Evolutionary conservation across 2,888 invertebrate species (phyloP), one percentile per base, ranked within the genome.

Genomic region (Slavum lentiscoides): DNA sequence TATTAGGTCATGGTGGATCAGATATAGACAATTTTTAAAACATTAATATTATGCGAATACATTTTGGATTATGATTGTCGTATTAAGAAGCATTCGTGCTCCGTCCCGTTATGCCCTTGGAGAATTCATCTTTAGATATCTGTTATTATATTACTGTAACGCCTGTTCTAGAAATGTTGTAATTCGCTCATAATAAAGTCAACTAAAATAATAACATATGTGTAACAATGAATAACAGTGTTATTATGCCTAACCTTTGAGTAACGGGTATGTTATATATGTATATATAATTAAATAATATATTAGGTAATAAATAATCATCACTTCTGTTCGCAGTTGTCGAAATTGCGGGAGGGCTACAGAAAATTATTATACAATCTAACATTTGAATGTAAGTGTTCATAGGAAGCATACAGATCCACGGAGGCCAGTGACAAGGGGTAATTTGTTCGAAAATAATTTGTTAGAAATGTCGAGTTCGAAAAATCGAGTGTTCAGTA

Each of bases 41-140:
- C n/a, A 59, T 59, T 23, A 43, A 68, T 21, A 6, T 17, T 43
- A 19, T 72, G n/a, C 49, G 21, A 37, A 39, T 66, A 74, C 19
- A 55, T 74, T 74, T 66, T 67, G 15, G 55, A 43, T 67, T 75
- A 58, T 75, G 39, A 67, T 75, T 67, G 67, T 58, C 67, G 58
- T 58, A 21, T 74, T 74, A 64, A 74, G 37, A 53, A 49, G 23
- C 19, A 67, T 75, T 67, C 67, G 58, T 67, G 67, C 58, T 67
- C 67, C 43, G 67, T 66, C 58, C 67, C 64, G 75, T 75, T 75
- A 67, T 75, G 75, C 75, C 75, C 75, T 75, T 67, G 75, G 67
- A 75, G 75, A 72, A 43, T 58, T 23, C 49, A 75, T 23, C 21
- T 74, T 53, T 66, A 55, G 74, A 74, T 3, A n/a, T 55, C 30